A percentile compares a stretch with the other conserved stretches of the same genome.
These are phyloP conservation scores for Coremacera marginata DNA, from an alignment of 2,888 invertebrate genomes.

Conservation along the genomic window DNA sequence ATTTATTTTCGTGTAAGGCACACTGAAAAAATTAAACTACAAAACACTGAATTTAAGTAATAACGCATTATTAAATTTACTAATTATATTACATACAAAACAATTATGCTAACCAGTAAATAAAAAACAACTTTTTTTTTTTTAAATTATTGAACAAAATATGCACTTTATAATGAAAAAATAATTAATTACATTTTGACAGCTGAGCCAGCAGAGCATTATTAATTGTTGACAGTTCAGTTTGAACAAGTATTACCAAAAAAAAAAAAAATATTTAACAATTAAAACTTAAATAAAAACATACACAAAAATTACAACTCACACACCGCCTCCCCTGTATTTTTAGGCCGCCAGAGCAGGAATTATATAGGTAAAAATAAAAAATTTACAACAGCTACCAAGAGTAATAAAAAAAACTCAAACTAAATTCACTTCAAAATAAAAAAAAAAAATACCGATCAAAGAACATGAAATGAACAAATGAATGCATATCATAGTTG, in stretches of 20 bases:
- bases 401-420: slow-evolving; percentile 39
- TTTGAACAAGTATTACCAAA: slow-evolving; percentile 11
- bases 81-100: slow-evolving; percentile 10
- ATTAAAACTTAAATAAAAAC: background rate
- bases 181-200: slow-evolving; percentile 5
- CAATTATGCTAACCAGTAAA: slow-evolving; percentile 13
- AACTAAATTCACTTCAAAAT: slow-evolving; percentile 42
- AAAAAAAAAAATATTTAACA: slow-evolving; percentile 27
- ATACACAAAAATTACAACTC: background rate
- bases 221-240: slow-evolving; percentile 31
- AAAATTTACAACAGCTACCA: slow-evolving; percentile 45
- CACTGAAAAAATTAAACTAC: background rate
- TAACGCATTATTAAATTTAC: background rate
- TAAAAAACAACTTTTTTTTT: background rate
- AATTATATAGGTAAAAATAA: slow-evolving; percentile 16
- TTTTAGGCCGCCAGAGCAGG: slow-evolving; percentile 15
- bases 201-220: slow-evolving; percentile 48
- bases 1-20: slow-evolving; percentile 49
- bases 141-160: background rate
- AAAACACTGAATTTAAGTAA: background rate
- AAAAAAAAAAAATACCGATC: slow-evolving; percentile 48
- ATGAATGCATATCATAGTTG: slow-evolving; percentile 92
- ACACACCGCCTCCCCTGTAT: slow-evolving; percentile 3
- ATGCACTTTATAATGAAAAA: background rate
- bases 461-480: slow-evolving; percentile 53